Evolutionary conservation across 1,140 invertebrate species (phyloP), one percentile per base, ranked within the genome.

Genomic region (Hyphantria cunea): DNA sequence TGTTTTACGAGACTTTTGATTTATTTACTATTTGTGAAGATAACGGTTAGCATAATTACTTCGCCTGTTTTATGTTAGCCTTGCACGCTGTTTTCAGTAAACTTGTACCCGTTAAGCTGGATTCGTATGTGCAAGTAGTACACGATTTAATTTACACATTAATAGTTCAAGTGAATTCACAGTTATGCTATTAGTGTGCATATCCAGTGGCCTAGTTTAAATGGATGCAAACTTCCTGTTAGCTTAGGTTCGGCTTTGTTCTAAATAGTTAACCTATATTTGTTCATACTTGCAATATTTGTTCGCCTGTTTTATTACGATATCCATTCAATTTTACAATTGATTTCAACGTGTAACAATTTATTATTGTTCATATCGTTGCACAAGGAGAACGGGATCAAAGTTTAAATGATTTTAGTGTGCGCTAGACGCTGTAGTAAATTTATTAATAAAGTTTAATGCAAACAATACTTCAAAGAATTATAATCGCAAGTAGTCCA

Each of bases 1-100:
- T 25, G 17, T 25, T 80, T 84, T 76, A 77, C 70, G 72, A 79
- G 73, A 70, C 76, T 72, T 70, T 64, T 70, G 63, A 84, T 80
- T 80, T 86, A 83, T 84, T 86, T 82, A 84, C 80, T 75, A 72
- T 70, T 73, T 72, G 44, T 60, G 37, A 60, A 73, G 72, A 82
- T 84, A 85, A 76, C 80, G 76, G 79, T 80, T 72, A 45, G 72
- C 80, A 85, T 84, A 77, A 86, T 83, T 84, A 74, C 76, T 76
- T 76, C 76, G 77, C 59, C 68, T 70, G 72, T 58, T 75, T 77
- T 70, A 75, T 83, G 76, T 82, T 85, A 78, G 73, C 65, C 60
- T 45, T 74, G 67, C 64, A 68, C 62, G 72, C 69, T 68, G 64
- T 67, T 65, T 61, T 66, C 54, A 74, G 66, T 71, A 62, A 67